Base-by-base conservation (phyloP, 2,888 invertebrate genomes). In the Eristalinus sepulchralis region DNA sequence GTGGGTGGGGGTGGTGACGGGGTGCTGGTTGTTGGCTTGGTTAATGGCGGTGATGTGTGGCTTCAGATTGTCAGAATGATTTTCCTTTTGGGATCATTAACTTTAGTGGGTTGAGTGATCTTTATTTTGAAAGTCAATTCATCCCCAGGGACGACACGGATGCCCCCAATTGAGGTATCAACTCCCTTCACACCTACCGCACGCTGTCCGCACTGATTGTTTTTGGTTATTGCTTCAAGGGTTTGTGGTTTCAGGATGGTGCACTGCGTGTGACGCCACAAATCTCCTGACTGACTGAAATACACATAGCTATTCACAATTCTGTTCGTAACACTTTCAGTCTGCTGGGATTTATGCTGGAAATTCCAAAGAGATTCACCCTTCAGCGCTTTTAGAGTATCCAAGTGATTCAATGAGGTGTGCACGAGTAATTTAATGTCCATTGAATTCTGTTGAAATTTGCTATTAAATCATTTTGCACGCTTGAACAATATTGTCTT, bases 21-120 rank as follows among this genome's bases (percentile, higher is more conserved):
- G 27, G 27, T 5, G 5, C 27, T 27, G 27, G 34, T 34, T 34
- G 34, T 10, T 9, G 17, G 47, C 17, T 5, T 8, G 47, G 47
- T 47, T 77, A 47, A 78, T 78, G 68, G 53, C 68, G 20, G 68
- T 79, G 63, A 77, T 77, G 67, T 72, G 72, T 72, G 39, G 83
- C 72, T 39, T 72, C 39, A 55, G 39, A 55, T 27, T 60, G 57
- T 10, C 24, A 22, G 57, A 57, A 57, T 24, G 64, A 22, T 66
- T 47, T 66, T 27, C 66, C 60, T 71, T 47, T 47, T 24, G 71
- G 64, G 64, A 64, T 66, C 59, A 79, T 79, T 79, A 66, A 66
- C 71, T 79, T 71, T 53, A 64, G 68, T 70, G 62, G 62, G 62
- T 70, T 79, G 59, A 55, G 60, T 39, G 64, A 63, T 57, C 39